Evolutionary conservation across 2,113 vertebrate species (phyloP), one percentile per base, ranked within the genome.

Genomic region (Hippocampus mohnikei): DNA sequence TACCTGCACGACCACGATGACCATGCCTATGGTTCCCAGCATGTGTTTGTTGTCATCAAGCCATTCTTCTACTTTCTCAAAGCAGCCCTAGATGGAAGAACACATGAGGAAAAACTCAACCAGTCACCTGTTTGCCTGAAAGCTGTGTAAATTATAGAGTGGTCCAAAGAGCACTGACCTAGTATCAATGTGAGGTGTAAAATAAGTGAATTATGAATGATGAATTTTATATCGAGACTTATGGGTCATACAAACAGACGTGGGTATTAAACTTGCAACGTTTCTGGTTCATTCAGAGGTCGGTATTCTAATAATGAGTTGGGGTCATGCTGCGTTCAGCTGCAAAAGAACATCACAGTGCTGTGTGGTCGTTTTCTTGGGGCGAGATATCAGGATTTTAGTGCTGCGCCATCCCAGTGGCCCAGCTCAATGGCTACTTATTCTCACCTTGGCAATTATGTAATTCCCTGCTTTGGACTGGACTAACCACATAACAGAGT

Each of bases 1-100:
- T 91, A 99, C 96, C 97, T 99, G 96, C 84, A 96, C 94, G 61
- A 98, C 94, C 70, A 99, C 91, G 83, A 98, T 83, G 79, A 95
- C 95, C 95, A 98, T 96, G 73, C 94, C 96, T 64, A 95, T 91
- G 0, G 95, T 95, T 78, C 96, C 96, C 1, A 98, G 94, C 77
- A 98, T 91, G 8, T 96, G 95, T 79, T 96, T 98, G 72, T 98
- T 96, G 63, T 97, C 94, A 68, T 96, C 95, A 61, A 99, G 92
- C 95, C 96, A 99, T 68, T 89, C 92, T 85, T 95, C 95, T 80
- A 99, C 94, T 84, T 94, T 95, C 74, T 97, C 95, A 1, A 95
- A 99, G 90, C 96, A 99, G 40, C 96, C 97, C 97, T 98, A 82
- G 37, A 84, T 21, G 74, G 76, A 70, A 40, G 37, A 66, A 37